A percentile compares a stretch with the other conserved stretches of the same genome.
These are phyloP conservation scores for Dasyornis broadbenti DNA, from an alignment of 2,113 vertebrate species.

Conservation along the genomic window DNA sequence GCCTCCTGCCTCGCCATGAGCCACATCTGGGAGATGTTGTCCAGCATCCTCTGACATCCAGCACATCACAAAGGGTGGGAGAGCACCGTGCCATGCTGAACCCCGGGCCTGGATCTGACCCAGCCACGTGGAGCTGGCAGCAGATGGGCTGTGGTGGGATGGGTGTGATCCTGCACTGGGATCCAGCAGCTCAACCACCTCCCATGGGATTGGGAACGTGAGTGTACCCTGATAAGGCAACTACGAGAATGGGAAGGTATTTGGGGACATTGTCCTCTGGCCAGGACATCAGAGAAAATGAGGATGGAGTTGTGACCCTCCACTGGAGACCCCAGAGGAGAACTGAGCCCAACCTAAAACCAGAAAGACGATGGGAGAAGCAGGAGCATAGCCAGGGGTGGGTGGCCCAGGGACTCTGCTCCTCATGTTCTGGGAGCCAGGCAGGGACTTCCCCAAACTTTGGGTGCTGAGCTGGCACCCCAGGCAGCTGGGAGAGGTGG, in stretches of 20 bases:
- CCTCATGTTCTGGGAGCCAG: not conserved
- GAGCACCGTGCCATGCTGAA: not conserved
- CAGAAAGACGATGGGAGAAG: not conserved
- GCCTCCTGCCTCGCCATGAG: not conserved
- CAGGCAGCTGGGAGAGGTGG: not conserved
- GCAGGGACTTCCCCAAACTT: not conserved
- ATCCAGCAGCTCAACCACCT: not conserved
- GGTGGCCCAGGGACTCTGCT: not conserved
- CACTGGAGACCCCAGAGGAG: not conserved
- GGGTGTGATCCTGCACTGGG: rapidly evolving
- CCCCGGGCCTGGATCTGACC: not conserved
- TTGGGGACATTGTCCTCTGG: not conserved
- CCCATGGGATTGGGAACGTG: rapidly evolving
- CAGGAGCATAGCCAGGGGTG: not conserved
- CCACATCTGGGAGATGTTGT: not conserved
- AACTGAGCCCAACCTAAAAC: not conserved
- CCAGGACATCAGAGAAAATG: not conserved
- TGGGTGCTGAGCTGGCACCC: not conserved
- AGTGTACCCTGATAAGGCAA: too few species aligned
- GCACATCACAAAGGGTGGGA: not conserved
- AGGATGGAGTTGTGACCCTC: not conserved
- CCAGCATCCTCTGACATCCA: not conserved
- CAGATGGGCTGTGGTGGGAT: not conserved
- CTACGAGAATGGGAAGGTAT: not conserved
- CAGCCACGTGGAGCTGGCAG: not conserved